Percentiles rank a stretch among this genome's conserved stretches.
phyloP scores from a whole-genome alignment of 2,113 vertebrate genomes.

The Callocephalon fimbriatum region DNA sequence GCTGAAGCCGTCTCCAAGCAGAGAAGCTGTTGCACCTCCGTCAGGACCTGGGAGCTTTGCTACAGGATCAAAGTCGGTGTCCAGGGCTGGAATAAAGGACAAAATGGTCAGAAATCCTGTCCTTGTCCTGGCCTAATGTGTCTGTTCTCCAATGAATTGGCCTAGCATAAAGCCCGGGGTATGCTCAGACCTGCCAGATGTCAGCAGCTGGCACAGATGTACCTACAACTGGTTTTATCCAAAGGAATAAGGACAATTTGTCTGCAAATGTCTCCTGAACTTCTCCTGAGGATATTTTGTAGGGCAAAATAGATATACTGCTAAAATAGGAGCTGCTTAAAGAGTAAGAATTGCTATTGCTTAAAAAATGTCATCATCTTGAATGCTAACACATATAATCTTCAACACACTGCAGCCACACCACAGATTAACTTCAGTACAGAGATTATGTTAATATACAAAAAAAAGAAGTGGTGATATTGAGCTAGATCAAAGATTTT shows the following conservation, averaged over 20 bases:
- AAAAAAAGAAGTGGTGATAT: background rate
- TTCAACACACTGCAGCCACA: conserved; percentile 10
- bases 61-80: accelerated
- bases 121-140: accelerated
- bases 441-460: conserved; percentile 55
- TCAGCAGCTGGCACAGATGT: background rate
- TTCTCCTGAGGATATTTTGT: background rate
- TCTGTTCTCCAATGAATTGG: background rate
- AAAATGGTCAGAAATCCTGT: accelerated
- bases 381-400: conserved; percentile 23
- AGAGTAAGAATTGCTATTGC: background rate
- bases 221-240: background rate
- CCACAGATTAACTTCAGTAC: conserved; percentile 4
- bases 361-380: background rate
- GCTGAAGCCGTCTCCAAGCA: accelerated
- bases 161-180: accelerated
- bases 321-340: conserved; percentile 22
- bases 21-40: background rate
- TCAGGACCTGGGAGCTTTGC: background rate
- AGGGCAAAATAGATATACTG: background rate
- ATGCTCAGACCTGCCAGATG: accelerated
- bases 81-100: background rate
- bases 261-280: background rate
- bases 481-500: conserved; percentile 26
- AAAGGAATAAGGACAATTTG: background rate